Evolutionary conservation across 2,888 invertebrate species (phyloP).

Genomic region (Bellardia pandia): DNA sequence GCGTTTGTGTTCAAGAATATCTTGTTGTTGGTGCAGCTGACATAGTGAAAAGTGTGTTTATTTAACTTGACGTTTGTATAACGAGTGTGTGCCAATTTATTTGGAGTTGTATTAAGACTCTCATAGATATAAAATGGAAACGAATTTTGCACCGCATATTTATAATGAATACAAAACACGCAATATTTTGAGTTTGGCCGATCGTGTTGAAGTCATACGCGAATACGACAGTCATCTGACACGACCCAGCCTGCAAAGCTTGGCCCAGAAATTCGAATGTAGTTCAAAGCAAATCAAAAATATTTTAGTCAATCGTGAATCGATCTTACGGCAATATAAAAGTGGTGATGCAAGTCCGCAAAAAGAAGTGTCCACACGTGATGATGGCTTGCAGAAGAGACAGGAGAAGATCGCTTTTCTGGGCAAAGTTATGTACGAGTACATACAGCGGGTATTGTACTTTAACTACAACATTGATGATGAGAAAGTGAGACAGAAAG

Average conservation of each 20-base stretch:
- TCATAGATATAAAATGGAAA: constrained; percentile 42
- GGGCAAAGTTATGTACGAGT: constrained; percentile 77
- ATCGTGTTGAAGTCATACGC: constrained; percentile 77
- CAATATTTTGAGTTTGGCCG: constrained; percentile 76
- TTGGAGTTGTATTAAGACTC: not conserved
- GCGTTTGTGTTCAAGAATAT: constrained; percentile 46
- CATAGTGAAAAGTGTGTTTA: constrained; percentile 19
- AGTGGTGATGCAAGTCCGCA: constrained; percentile 18
- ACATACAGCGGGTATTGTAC: constrained; percentile 76
- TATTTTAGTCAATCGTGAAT: constrained; percentile 75
- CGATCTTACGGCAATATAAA: constrained; percentile 73
- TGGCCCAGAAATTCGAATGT: constrained; percentile 76
- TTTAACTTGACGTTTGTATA: not conserved
- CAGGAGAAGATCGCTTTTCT: constrained; percentile 76
- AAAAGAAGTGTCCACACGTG: constrained; percentile 29
- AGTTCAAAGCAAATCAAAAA: constrained; percentile 78
- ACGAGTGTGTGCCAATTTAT: constrained; percentile 14
- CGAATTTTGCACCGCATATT: constrained; percentile 50
- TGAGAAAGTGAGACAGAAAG: constrained; percentile 73
- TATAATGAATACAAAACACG: constrained; percentile 74
- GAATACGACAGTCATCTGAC: constrained; percentile 74
- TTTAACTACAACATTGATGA: constrained; percentile 70
- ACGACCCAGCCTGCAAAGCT: constrained; percentile 75
- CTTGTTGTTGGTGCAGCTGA: constrained; percentile 16
- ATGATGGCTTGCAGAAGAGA: constrained; percentile 71